Conservation (phyloP, 2,888 invertebrate species). For the Hydrotaea diabolus region DNA sequence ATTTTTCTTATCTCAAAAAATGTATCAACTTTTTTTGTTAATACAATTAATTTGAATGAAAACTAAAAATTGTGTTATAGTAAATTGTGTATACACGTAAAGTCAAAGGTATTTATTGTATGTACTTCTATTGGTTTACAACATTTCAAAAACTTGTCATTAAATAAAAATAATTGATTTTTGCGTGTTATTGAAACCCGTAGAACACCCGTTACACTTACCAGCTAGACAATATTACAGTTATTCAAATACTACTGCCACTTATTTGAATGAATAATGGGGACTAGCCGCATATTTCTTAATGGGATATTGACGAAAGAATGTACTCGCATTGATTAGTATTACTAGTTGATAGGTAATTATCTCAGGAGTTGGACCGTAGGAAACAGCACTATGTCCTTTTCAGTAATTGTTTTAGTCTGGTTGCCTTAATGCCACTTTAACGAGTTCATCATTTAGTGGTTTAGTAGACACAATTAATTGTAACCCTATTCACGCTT, state of each 20-base stretch:
- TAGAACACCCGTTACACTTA: background rate
- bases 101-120: background rate
- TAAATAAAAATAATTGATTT: too few relatives aligned
- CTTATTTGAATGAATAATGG: constrained; percentile 22
- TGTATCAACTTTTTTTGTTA: constrained; percentile 37
- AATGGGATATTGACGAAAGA: too few relatives aligned
- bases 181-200: too few relatives aligned
- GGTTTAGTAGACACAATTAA: background rate
- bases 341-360: background rate
- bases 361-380: background rate
- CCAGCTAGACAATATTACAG: background rate
- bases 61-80: background rate
- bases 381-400: background rate
- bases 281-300: background rate
- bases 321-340: too few relatives aligned
- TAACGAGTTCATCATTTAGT: background rate
- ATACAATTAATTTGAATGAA: background rate
- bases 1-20: constrained; percentile 43
- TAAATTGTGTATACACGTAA: background rate
- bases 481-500: background rate
- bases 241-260: constrained; percentile 21
- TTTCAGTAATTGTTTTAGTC: background rate
- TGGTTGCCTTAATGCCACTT: constrained; percentile 36
- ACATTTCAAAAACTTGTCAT: too few relatives aligned
- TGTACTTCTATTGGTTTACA: background rate